Percentiles rank a stretch among this genome's conserved stretches.
Conservation (phyloP, 53 echinoderm and acorn worm genomes). For the Echinarachnius parma region DNA sequence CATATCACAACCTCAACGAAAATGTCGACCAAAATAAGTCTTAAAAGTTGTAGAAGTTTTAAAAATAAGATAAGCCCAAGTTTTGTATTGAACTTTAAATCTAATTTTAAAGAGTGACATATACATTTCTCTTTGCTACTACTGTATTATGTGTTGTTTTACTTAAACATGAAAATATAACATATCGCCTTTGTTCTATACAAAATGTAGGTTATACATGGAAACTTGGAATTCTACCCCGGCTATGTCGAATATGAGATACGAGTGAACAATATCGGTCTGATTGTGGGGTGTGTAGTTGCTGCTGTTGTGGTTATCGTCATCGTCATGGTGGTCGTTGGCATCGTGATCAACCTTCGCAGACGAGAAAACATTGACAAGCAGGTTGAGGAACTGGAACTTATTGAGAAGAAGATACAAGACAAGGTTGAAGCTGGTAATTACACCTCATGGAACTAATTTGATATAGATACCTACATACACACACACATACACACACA, state of each 20-base stretch:
- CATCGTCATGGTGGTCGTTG: slow-evolving; percentile 18
- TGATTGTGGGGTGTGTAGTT: not conserved
- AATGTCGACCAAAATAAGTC: too few species aligned
- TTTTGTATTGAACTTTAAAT: too few species aligned
- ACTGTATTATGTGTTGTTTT: too few species aligned
- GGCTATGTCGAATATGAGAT: slow-evolving; percentile 38
- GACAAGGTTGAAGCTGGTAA: slow-evolving; percentile 29
- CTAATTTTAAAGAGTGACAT: too few species aligned
- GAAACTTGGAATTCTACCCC: slow-evolving; percentile 25
- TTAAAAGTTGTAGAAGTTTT: too few species aligned
- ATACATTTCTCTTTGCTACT: too few species aligned
- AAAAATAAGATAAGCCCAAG: too few species aligned
- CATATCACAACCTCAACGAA: too few species aligned
- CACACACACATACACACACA: too few species aligned
- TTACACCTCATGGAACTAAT: not conserved
- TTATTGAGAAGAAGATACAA: slow-evolving; percentile 26
- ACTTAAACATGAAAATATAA: too few species aligned
- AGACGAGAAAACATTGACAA: slow-evolving; percentile 26
- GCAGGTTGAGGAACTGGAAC: slow-evolving; percentile 11
- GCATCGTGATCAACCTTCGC: slow-evolving; percentile 8
- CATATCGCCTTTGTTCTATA: not conserved
- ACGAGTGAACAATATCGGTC: not conserved
- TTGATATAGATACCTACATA: too few species aligned
- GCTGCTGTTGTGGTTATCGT: not conserved
- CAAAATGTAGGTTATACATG: not conserved